These are phyloP conservation scores for Syngnathus typhle DNA, from an alignment of 2,113 vertebrate species.

Conservation along the genomic window DNA sequence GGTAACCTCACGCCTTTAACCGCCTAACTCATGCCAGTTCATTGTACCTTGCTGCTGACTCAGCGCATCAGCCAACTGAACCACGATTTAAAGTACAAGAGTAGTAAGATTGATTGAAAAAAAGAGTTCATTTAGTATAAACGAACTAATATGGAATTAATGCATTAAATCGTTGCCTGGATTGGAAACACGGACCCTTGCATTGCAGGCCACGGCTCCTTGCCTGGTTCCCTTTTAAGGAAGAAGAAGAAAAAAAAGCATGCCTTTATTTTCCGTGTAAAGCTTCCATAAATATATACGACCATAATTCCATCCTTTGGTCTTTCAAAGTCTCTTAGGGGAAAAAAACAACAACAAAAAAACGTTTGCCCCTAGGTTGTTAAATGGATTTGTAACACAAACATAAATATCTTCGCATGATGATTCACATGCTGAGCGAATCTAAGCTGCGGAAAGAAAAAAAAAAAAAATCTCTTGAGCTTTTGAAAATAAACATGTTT, in stretches of 20 bases:
- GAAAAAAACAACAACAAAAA: background rate
- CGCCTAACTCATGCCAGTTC: background rate
- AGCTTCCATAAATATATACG: constrained; percentile 1
- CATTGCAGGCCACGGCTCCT: too few relatives aligned
- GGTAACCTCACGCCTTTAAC: background rate
- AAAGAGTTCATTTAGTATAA: background rate
- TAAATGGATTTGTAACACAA: constrained; percentile 42
- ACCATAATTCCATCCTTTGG: constrained; percentile 15
- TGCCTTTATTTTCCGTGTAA: background rate
- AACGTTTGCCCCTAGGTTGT: constrained; percentile 24
- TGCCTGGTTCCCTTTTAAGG: constrained; percentile 9
- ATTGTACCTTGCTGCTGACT: constrained; percentile 4
- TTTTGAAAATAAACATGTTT: background rate
- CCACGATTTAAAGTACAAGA: constrained; percentile 1
- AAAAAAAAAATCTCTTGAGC: background rate
- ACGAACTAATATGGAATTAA: too few relatives aligned
- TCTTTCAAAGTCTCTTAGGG: constrained; percentile 6
- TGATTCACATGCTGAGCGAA: constrained; percentile 19
- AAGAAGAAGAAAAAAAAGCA: constrained; percentile 1
- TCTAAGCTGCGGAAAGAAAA: background rate
- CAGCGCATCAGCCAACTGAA: constrained; percentile 14
- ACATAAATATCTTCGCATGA: constrained; percentile 20
- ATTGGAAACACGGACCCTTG: too few relatives aligned
- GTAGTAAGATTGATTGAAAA: background rate
- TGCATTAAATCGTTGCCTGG: too few relatives aligned